Evolutionary conservation across 2,888 invertebrate species (phyloP), one percentile per base, ranked within the genome.

Genomic region (Lordiphosa andalusiaca): DNA sequence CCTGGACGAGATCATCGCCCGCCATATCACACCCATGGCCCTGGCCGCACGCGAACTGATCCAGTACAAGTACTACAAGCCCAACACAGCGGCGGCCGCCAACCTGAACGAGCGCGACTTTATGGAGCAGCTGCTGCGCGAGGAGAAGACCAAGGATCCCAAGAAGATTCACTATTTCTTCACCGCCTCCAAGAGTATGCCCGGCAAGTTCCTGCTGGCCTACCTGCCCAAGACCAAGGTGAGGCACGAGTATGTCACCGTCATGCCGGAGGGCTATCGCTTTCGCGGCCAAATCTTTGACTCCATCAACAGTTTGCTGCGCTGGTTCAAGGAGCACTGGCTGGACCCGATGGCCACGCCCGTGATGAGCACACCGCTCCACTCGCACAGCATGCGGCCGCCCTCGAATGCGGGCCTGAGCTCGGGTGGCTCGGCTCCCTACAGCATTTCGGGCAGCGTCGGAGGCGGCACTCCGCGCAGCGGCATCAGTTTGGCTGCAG

Each of bases 241-340:
- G 61, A 93, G 95, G 0, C 98, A 98, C 90, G 99, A 99, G 89
- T 98, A 95, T 87, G 92, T 99, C 0, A 95, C 97, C 0, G 93
- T 98, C 0, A 94, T 95, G 2, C 96, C 98, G 0, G 97, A 98
- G 69, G 99, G 99, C 1, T 95, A 97, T 88, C 92, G 95, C 53
- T 99, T 97, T 89, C 91, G 99, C 21, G 94, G 95, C 69, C 95
- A 96, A 84, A 93, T 94, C 88, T 99, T 99, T 89, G 94, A 95
- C 71, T 94, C 95, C 1, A 63, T 90, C 0, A 89, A 87, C 66
- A 91, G 93, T 9, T 88, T 99, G 58, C 92, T 99, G 81, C 94
- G 95, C 62, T 99, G 98, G 98, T 99, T 99, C 90, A 99, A 99
- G 88, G 97, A 97, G 89, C 98, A 99, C 89, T 99, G 97, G 91